phyloP scores from a whole-genome alignment of 1,140 invertebrate species.

The Drosophila ogumai region DNA sequence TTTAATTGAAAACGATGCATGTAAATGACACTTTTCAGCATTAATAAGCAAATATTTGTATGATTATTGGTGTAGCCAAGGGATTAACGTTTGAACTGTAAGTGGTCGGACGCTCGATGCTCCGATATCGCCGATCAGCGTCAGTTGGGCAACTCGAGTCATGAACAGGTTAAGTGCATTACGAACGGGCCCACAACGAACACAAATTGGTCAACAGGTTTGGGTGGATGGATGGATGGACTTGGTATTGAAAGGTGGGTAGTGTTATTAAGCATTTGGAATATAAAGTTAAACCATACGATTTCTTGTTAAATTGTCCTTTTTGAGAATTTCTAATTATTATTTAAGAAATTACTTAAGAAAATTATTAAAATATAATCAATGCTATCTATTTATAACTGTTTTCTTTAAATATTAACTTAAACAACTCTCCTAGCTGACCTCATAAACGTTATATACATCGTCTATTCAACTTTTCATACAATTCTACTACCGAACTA shows the following conservation, averaged over 20 bases:
- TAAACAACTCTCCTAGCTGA: not conserved
- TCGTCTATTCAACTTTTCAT: not conserved
- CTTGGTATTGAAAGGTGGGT: slow-evolving; percentile 7
- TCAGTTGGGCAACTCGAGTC: slow-evolving; percentile 37
- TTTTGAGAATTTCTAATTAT: too few relatives aligned
- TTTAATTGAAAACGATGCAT: slow-evolving; percentile 84
- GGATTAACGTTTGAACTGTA: slow-evolving; percentile 67
- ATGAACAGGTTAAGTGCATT: slow-evolving; percentile 64
- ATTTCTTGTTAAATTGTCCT: too few relatives aligned
- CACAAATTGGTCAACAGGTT: slow-evolving; percentile 49
- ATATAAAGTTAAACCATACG: not conserved
- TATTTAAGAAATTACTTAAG: too few relatives aligned
- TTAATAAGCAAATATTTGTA: slow-evolving; percentile 84
- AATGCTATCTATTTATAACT: not conserved
- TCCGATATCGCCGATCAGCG: slow-evolving; percentile 46
- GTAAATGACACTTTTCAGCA: slow-evolving; percentile 84
- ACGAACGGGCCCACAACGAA: slow-evolving; percentile 19
- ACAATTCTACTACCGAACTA: not conserved
- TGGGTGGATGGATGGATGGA: slow-evolving; percentile 5
- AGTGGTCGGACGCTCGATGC: slow-evolving; percentile 45
- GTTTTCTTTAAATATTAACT: not conserved
- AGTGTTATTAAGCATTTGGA: not conserved
- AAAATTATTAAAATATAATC: not conserved
- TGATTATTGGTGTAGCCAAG: slow-evolving; percentile 78
- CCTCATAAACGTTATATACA: not conserved